A percentile compares a stretch with the other conserved stretches of the same genome.
Conservation (phyloP, 2,113 vertebrate species). For the Aldabrachelys gigantea region DNA sequence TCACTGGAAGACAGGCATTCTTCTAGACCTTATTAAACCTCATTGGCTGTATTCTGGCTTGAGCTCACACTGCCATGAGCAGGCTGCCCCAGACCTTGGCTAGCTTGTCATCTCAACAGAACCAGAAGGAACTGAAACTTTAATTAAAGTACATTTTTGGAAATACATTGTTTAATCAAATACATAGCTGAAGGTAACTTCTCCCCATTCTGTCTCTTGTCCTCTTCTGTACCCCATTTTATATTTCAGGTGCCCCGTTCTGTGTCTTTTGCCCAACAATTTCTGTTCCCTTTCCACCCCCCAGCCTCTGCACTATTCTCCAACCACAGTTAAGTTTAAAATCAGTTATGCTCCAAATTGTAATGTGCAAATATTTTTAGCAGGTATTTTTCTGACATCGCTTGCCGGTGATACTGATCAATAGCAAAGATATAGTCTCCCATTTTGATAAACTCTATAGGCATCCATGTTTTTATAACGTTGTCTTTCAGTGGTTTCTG, state of each 20-base stretch:
- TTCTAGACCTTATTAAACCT: neutral
- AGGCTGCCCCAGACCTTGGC: neutral
- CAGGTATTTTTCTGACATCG: slow-evolving; percentile 22
- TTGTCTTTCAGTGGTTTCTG: neutral
- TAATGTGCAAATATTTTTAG: slow-evolving; percentile 57
- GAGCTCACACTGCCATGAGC: neutral
- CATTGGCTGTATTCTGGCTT: neutral
- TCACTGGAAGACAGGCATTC: neutral
- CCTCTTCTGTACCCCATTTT: neutral
- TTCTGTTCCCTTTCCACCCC: slow-evolving; percentile 66
- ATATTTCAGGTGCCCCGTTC: neutral
- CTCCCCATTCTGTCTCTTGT: neutral
- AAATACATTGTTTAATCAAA: neutral
- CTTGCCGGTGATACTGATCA: neutral
- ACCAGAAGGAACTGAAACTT: neutral
- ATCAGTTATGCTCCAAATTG: slow-evolving; percentile 61
- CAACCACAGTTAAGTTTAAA: slow-evolving; percentile 56
- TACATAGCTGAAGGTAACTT: neutral
- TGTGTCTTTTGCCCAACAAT: slow-evolving; percentile 59
- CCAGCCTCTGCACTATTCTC: slow-evolving; percentile 55
- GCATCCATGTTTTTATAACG: neutral
- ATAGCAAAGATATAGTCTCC: neutral
- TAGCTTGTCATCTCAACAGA: neutral
- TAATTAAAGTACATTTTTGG: neutral
- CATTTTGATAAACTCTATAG: slow-evolving; percentile 7